These are phyloP conservation scores for Meloidogyne floridensis DNA, from an alignment of 1,140 invertebrate species.

Conservation along the genomic window DNA sequence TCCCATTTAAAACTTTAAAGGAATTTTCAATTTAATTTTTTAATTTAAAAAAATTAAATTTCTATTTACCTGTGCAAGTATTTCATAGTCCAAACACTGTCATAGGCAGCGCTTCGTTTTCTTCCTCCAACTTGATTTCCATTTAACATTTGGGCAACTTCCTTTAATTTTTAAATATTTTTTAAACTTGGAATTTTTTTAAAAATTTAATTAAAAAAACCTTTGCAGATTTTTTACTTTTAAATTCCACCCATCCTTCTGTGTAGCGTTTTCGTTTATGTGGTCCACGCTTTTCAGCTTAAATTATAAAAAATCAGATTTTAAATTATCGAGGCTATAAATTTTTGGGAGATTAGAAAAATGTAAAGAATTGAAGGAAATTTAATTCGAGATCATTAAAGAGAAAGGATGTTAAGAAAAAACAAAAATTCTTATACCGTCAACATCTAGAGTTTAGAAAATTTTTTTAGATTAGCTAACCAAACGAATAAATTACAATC, in stretches of 20 bases:
- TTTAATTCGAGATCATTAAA: too few relatives aligned
- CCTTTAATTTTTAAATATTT: conserved; percentile 32
- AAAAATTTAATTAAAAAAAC: background rate
- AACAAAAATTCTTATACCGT: too few relatives aligned
- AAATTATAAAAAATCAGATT: conserved; percentile 27
- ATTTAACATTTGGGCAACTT: conserved; percentile 79
- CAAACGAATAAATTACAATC: too few relatives aligned
- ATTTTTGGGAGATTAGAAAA: too few relatives aligned
- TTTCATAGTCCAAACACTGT: conserved; percentile 91
- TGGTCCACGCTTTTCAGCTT: conserved; percentile 56
- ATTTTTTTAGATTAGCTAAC: too few relatives aligned
- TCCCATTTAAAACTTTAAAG: conserved; percentile 84
- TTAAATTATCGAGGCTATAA: too few relatives aligned
- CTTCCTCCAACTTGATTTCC: conserved; percentile 83
- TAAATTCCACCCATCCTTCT: conserved; percentile 96
- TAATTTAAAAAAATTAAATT: background rate
- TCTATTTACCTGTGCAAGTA: conserved; percentile 77
- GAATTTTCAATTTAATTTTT: background rate
- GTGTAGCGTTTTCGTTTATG: conserved; percentile 73
- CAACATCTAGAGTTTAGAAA: too few relatives aligned
- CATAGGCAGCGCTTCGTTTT: conserved; percentile 79
- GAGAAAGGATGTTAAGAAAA: too few relatives aligned
- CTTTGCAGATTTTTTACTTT: conserved; percentile 67
- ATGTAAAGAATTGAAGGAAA: too few relatives aligned
- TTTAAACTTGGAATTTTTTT: background rate